phyloP scores from a whole-genome alignment of 2,113 vertebrate genomes.

The Sturnus vulgaris region DNA sequence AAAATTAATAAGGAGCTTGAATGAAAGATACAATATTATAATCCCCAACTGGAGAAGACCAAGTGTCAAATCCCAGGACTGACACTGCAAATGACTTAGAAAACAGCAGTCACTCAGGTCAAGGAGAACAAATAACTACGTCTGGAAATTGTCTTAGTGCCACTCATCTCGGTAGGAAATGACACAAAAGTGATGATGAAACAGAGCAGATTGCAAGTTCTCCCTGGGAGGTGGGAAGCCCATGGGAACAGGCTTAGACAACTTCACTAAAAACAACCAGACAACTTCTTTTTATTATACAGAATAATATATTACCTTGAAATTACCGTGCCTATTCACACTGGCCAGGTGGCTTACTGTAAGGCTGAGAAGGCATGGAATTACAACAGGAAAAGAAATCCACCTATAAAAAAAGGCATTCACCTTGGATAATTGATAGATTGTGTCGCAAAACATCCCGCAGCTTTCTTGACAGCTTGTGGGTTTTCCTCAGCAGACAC shows the following conservation, averaged over 20 bases:
- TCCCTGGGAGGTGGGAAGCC: slow-evolving; percentile 36
- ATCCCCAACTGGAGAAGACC: neutral
- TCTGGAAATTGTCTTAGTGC: slow-evolving; percentile 57
- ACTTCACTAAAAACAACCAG: slow-evolving; percentile 24
- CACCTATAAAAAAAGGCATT: neutral
- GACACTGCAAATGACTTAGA: slow-evolving; percentile 31
- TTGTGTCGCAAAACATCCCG: neutral
- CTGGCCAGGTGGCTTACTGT: slow-evolving; percentile 30
- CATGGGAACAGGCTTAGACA: slow-evolving; percentile 20
- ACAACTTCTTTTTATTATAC: slow-evolving; percentile 1
- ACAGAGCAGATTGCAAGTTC: slow-evolving; percentile 58
- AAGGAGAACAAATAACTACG: slow-evolving; percentile 38
- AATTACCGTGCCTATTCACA: neutral
- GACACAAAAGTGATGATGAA: slow-evolving; percentile 59
- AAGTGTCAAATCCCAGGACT: neutral
- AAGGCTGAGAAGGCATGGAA: neutral
- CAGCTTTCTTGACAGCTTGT: slow-evolving; percentile 29
- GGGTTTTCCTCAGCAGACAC: slow-evolving; percentile 36
- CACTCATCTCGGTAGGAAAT: slow-evolving; percentile 60
- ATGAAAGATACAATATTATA: neutral
- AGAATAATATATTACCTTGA: slow-evolving; percentile 47
- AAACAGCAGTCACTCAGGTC: slow-evolving; percentile 44
- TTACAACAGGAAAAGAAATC: neutral
- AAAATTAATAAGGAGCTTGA: neutral
- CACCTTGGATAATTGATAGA: neutral